Conservation (phyloP, 2,888 invertebrate genomes). For the Apantesis nais region DNA sequence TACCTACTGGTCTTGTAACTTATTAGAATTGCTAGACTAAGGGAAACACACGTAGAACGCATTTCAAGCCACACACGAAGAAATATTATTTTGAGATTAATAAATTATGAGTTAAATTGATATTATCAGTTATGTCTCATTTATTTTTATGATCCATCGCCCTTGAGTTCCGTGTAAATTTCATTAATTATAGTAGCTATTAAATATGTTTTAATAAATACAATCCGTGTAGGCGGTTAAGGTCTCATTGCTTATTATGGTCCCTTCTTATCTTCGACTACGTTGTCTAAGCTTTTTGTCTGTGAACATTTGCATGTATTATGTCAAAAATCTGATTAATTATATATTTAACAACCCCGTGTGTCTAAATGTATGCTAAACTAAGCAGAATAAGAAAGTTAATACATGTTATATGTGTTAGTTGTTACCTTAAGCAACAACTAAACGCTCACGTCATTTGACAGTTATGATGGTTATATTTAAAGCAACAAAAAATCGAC, state of each 20-base stretch:
- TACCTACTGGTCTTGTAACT: not conserved
- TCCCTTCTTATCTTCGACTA: slow-evolving; percentile 59
- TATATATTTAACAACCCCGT: slow-evolving; percentile 25
- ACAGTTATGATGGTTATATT: slow-evolving; percentile 31
- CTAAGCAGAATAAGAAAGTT: slow-evolving; percentile 10
- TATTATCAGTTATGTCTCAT: slow-evolving; percentile 15
- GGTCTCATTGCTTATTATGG: slow-evolving; percentile 57
- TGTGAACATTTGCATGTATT: slow-evolving; percentile 58
- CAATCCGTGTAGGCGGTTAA: slow-evolving; percentile 57
- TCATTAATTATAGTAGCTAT: slow-evolving; percentile 48
- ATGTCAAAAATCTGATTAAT: slow-evolving; percentile 50
- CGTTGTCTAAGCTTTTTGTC: slow-evolving; percentile 60
- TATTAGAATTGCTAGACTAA: not conserved
- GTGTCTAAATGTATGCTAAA: slow-evolving; percentile 14
- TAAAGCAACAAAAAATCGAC: slow-evolving; percentile 26
- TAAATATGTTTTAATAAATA: slow-evolving; percentile 37
- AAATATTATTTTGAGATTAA: slow-evolving; percentile 8
- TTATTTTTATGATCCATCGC: slow-evolving; percentile 19
- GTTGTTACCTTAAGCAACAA: slow-evolving; percentile 19
- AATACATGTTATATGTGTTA: slow-evolving; percentile 16
- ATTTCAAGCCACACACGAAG: slow-evolving; percentile 12
- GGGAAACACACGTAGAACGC: not conserved
- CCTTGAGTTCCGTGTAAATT: slow-evolving; percentile 37
- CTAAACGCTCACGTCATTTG: slow-evolving; percentile 26
- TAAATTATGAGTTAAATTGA: slow-evolving; percentile 13